These are phyloP conservation scores for Paraplagusia blochii DNA, from an alignment of 2,113 vertebrate species.

Conservation along the genomic window DNA sequence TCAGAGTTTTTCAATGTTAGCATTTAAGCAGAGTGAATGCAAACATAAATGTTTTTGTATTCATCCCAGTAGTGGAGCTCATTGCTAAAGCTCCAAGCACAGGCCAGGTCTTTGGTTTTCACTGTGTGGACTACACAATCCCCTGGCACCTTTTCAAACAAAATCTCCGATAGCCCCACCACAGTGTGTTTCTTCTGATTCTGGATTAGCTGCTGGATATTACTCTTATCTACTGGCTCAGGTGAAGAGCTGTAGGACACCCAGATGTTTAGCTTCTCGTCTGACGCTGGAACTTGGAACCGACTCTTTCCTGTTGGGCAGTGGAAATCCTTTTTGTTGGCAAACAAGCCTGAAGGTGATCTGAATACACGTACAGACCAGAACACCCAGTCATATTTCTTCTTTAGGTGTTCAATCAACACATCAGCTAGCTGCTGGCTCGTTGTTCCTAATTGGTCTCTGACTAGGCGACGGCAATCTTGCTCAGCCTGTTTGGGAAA, in stretches of 20 bases:
- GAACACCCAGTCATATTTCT: constrained; percentile 76
- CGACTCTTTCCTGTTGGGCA: constrained; percentile 67
- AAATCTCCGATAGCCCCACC: constrained; percentile 52
- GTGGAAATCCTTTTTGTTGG: constrained; percentile 62
- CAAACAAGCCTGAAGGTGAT: constrained; percentile 51
- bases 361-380: constrained; percentile 77
- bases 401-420: constrained; percentile 61
- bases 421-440: constrained; percentile 67
- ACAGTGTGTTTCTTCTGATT: constrained; percentile 62
- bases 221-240: constrained; percentile 64
- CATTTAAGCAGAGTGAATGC: constrained; percentile 71
- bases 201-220: constrained; percentile 64
- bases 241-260: constrained; percentile 76
- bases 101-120: constrained; percentile 64
- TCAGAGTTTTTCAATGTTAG: background rate
- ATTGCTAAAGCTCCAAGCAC: constrained; percentile 67
- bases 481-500: constrained; percentile 70
- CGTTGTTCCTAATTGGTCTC: constrained; percentile 48
- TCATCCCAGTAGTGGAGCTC: constrained; percentile 75
- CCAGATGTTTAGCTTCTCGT: constrained; percentile 67
- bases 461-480: constrained; percentile 61
- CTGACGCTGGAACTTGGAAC: constrained; percentile 63
- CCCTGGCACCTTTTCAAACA: constrained; percentile 64
- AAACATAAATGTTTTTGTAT: constrained; percentile 68
- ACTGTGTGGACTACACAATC: constrained; percentile 67